phyloP scores from a whole-genome alignment of 2,113 vertebrate species.

The Eonycteris spelaea region DNA sequence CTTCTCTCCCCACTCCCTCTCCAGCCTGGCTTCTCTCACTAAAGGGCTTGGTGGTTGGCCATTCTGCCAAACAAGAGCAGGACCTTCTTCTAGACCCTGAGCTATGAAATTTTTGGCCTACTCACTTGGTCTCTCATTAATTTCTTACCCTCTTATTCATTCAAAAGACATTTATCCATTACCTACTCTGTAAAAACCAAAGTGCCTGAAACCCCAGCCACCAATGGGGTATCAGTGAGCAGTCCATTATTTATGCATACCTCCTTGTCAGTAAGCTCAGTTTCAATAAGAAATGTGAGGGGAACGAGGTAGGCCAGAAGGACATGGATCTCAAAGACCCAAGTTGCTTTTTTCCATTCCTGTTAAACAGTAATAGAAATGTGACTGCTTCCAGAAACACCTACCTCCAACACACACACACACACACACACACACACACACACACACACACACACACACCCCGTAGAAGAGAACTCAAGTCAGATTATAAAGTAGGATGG shows the following conservation, averaged over 20 bases:
- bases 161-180: slow-evolving; percentile 3
- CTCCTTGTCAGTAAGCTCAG: background rate
- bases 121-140: background rate
- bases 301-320: background rate
- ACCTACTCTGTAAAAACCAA: background rate
- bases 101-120: background rate
- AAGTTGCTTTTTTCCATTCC: background rate
- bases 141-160: background rate
- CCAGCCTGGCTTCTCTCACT: background rate
- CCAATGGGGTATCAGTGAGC: background rate
- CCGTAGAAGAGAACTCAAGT: background rate
- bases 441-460: background rate
- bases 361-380: background rate
- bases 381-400: background rate
- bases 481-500: background rate
- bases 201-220: background rate
- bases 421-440: background rate
- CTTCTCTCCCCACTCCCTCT: background rate
- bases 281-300: background rate
- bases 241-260: background rate
- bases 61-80: background rate
- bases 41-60: background rate
- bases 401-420: too few species aligned
- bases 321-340: background rate
- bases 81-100: background rate